Percentiles rank a stretch among this genome's conserved stretches.
Evolutionary conservation across 1,140 invertebrate genomes (phyloP).

Genomic region (Diorhabda elongata): DNA sequence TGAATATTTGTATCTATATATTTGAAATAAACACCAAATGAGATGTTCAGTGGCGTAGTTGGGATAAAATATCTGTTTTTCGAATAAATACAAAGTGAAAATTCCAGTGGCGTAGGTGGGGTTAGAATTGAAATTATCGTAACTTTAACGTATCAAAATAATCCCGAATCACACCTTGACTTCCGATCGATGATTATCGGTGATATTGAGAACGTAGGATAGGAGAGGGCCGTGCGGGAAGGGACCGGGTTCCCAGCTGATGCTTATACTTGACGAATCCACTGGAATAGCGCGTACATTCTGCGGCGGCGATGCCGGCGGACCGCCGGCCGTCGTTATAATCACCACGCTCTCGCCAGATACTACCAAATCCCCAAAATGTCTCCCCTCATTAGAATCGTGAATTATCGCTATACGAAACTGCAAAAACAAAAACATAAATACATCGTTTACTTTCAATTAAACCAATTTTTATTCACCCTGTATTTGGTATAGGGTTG

Average conservation of each 20-base stretch:
- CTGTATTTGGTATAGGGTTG: constrained; percentile 85
- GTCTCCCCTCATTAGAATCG: constrained; percentile 50
- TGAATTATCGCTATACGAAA: constrained; percentile 75
- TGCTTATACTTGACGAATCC: constrained; percentile 76
- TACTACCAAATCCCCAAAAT: constrained; percentile 64
- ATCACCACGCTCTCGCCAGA: constrained; percentile 78
- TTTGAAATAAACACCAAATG: no score
- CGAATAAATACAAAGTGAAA: background rate
- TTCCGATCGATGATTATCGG: constrained; percentile 60
- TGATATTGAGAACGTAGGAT: constrained; percentile 73
- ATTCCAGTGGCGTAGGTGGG: no score
- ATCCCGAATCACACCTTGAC: constrained; percentile 53
- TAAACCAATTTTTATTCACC: constrained; percentile 52
- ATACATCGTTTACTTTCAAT: constrained; percentile 3
- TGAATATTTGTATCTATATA: no score
- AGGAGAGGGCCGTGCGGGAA: constrained; percentile 84
- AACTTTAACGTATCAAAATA: constrained; percentile 1
- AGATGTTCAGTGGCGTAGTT: background rate
- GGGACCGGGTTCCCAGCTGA: constrained; percentile 81
- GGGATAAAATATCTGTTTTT: constrained; percentile 8
- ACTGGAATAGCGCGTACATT: constrained; percentile 73
- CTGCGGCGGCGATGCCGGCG: constrained; percentile 67
- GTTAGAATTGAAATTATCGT: background rate
- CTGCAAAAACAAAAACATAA: constrained; percentile 52
- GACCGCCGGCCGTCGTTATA: constrained; percentile 67